Evolutionary conservation across 2,888 invertebrate species (phyloP).

Genomic region (Rhagonycha lutea): DNA sequence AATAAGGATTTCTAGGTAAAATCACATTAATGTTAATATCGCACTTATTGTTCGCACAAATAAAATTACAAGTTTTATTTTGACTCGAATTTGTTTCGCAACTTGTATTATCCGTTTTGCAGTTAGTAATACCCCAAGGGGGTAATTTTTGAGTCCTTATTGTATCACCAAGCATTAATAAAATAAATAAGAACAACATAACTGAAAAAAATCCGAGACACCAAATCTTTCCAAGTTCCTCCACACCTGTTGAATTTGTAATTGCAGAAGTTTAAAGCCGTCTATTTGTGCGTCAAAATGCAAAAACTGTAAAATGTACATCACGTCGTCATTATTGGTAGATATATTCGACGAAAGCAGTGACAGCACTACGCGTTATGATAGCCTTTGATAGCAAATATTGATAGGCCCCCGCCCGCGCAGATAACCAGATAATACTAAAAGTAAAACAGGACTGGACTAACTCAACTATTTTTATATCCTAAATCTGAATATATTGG

Average conservation of each 20-base stretch:
- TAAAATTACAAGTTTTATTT: constrained; percentile 25
- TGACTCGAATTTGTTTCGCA: constrained; percentile 18
- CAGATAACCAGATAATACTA: constrained; percentile 40
- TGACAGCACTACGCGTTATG: constrained; percentile 34
- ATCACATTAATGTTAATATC: constrained; percentile 68
- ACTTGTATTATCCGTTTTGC: constrained; percentile 7
- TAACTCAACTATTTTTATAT: constrained; percentile 5
- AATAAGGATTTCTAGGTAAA: constrained; percentile 62
- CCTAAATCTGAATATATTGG: not conserved
- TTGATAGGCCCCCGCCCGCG: constrained; percentile 49
- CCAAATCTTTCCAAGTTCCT: not conserved
- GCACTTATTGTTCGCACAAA: constrained; percentile 58
- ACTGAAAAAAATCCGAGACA: constrained; percentile 8
- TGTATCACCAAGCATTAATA: constrained; percentile 17
- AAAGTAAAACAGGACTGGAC: constrained; percentile 34
- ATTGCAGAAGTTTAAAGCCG: constrained; percentile 13
- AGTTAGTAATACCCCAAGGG: constrained; percentile 14
- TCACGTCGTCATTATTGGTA: constrained; percentile 25
- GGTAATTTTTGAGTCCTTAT: constrained; percentile 9
- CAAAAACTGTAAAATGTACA: constrained; percentile 21
- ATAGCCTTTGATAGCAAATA: constrained; percentile 44
- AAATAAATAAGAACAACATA: constrained; percentile 27
- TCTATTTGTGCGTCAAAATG: constrained; percentile 12
- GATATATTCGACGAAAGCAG: constrained; percentile 21
- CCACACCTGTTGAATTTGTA: not conserved